Percentiles rank a stretch among this genome's conserved stretches.
Conservation (phyloP, 2,888 invertebrate genomes). For the Cylindroiulus punctatus region DNA sequence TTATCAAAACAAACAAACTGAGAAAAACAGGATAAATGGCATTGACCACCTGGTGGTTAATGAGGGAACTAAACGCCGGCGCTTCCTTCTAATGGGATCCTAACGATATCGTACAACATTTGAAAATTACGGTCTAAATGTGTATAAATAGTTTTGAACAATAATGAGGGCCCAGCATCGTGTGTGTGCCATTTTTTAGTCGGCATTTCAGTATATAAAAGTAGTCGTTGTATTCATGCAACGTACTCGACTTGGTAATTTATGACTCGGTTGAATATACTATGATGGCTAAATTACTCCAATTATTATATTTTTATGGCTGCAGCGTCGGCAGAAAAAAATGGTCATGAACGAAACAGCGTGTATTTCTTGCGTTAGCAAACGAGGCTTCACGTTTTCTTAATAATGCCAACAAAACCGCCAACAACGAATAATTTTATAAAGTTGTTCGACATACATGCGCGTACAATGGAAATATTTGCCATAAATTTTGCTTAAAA, state of each 20-base stretch:
- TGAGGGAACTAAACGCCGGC: slow-evolving; percentile 10
- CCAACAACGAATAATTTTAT: slow-evolving; percentile 36
- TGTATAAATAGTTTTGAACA: slow-evolving; percentile 46
- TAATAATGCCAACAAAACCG: slow-evolving; percentile 46
- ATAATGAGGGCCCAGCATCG: slow-evolving; percentile 46
- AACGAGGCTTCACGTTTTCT: slow-evolving; percentile 48
- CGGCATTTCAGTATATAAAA: slow-evolving; percentile 42
- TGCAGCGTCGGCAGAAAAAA: slow-evolving; percentile 5
- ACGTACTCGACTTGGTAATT: slow-evolving; percentile 50
- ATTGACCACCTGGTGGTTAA: slow-evolving; percentile 38
- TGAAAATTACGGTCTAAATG: slow-evolving; percentile 44
- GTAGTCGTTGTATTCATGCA: slow-evolving; percentile 40
- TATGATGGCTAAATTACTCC: slow-evolving; percentile 56
- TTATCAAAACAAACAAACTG: neutral
- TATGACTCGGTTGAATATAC: slow-evolving; percentile 54
- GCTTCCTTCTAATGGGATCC: slow-evolving; percentile 31
- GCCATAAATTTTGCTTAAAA: slow-evolving; percentile 43
- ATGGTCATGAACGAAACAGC: slow-evolving; percentile 19
- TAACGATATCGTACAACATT: slow-evolving; percentile 31
- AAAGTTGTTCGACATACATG: slow-evolving; percentile 42
- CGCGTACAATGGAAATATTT: slow-evolving; percentile 2
- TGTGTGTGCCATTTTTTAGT: slow-evolving; percentile 49
- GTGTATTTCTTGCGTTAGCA: slow-evolving; percentile 20
- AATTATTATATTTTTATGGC: slow-evolving; percentile 53
- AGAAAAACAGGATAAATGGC: neutral